Evolutionary conservation across 2,888 invertebrate genomes (phyloP).

Genomic region (Pilophorus perplexus): DNA sequence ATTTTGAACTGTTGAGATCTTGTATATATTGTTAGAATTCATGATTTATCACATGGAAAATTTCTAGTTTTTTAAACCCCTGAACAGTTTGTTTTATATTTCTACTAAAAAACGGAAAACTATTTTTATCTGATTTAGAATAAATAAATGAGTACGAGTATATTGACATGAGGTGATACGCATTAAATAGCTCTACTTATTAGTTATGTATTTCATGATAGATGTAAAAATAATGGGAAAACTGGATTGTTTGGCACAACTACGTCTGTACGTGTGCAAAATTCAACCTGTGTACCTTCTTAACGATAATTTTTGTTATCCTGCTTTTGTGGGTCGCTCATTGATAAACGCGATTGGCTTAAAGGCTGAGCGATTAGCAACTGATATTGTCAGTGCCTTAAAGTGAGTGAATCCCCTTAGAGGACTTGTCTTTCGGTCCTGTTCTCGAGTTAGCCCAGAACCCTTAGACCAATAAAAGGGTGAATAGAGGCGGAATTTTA

Average conservation of each 20-base stretch:
- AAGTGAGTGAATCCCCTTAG: conserved; percentile 27
- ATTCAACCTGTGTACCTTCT: background rate
- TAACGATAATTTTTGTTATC: background rate
- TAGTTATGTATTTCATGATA: background rate
- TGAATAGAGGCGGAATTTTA: too few relatives aligned
- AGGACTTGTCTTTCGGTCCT: background rate
- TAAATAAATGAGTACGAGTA: too few relatives aligned
- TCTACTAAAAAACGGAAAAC: conserved; percentile 18
- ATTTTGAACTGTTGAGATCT: too few relatives aligned
- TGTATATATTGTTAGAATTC: conserved; percentile 7
- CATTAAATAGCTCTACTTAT: conserved; percentile 7
- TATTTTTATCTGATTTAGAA: conserved; percentile 26
- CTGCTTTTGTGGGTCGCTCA: conserved; percentile 24
- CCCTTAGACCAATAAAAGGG: too few relatives aligned
- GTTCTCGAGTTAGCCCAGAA: too few relatives aligned
- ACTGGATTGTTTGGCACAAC: conserved; percentile 14
- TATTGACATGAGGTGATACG: conserved; percentile 28
- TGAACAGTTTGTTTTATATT: conserved; percentile 21
- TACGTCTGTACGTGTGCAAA: background rate
- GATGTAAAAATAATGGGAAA: background rate
- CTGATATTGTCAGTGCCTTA: conserved; percentile 38
- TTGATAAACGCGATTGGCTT: conserved; percentile 19
- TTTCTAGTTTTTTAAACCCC: conserved; percentile 33
- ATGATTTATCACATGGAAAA: conserved; percentile 24
- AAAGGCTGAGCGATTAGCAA: conserved; percentile 21